Evolutionary conservation across 2,797 vertebrate species (phyloP), one percentile per base, ranked within the genome.

Genomic region (Argya squamiceps): DNA sequence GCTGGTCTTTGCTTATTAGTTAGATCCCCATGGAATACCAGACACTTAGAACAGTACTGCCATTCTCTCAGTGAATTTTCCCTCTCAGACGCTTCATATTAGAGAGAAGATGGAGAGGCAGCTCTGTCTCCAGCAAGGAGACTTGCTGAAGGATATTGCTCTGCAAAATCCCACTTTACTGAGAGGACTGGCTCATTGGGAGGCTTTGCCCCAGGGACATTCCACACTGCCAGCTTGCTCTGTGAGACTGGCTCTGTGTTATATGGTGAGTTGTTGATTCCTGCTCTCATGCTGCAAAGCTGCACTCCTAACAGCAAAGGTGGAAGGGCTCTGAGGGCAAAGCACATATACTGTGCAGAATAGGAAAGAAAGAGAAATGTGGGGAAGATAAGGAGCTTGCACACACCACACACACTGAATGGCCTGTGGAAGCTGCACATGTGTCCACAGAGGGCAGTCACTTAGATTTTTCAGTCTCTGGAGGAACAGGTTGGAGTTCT

Each of bases 21-120:
- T 74, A 52, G 32, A 60, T 43, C 4, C 12, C 19, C 18, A 8
- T 15, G 26, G 36, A 85, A 47, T 34, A 76, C 22, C 37, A 52
- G 30, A 46, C 21, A 27, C 11, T 80, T 69, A 34, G 22, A 74
- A 77, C 11, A 77, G 30, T 18, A 22, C 3, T 81, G 26, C 5
- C 29, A 30, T 18, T 58, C 4, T 44, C 16, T 41, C 26, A 6
- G 17, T 36, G 23, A 69, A 23, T 60, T 77, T 86, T 58, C 4
- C 5, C 10, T 64, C 29, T 50, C 37, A 32, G 15, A 2, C 12
- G 17, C 36, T 47, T 64, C 0, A 1, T 8, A 5, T 19, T 17
- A 41, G 14, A 71, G 24, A 75, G 44, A 64, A 67, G 49, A 56
- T 0, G 3, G 6, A 71, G 11, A 10, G 4, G 21, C 41, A 41